Base-by-base conservation (phyloP, 2,888 invertebrate species). In the Erebia aethiops region DNA sequence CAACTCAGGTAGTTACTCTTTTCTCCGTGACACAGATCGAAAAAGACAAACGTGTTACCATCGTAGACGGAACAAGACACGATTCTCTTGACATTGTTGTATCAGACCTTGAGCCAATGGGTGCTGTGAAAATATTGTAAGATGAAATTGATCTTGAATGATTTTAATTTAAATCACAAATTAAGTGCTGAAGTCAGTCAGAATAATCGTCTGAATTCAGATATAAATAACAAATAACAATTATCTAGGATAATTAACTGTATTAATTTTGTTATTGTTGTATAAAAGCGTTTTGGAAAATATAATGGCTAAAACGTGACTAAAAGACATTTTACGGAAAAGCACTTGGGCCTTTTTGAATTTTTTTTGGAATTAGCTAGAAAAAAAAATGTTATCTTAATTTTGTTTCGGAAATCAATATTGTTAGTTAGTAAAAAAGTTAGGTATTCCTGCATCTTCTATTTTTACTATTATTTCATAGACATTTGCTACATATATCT, bases 51-150 rank as follows among this genome's bases (percentile, higher is more conserved):
- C 82, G 87, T 1, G 82, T 89, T 3, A 76, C 54, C 0, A 21
- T 90, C 0, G 3, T 91, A 58, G 88, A 90, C 74, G 91, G 90
- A 1, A 79, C 80, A 0, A 51, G 72, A 0, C 79, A 74, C 0
- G 81, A 86, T 71, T 71, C 79, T 0, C 76, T 82, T 2, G 83
- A 85, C 0, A 10, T 57, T 0, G 88, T 91, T 0, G 41, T 88
- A 70, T 64, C 58, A 0, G 85, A 88, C 26, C 60, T 91, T 8
- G 41, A 52, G 16, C n/a, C 14, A 5, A 64, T 74, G 18, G 79
- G 78, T 0, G 74, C 72, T 26, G 54, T 13, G 1, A 21, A 21
- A n/a, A 26, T 71, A 51, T 52, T 46, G 18, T 46, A 18, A 61
- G 5, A 41, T 66, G 14, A 49, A 46, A 11, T 4, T 51, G 43